Evolutionary conservation across 2,797 vertebrate genomes (phyloP), one percentile per base, ranked within the genome.

Genomic region (Gobio occitaniae): DNA sequence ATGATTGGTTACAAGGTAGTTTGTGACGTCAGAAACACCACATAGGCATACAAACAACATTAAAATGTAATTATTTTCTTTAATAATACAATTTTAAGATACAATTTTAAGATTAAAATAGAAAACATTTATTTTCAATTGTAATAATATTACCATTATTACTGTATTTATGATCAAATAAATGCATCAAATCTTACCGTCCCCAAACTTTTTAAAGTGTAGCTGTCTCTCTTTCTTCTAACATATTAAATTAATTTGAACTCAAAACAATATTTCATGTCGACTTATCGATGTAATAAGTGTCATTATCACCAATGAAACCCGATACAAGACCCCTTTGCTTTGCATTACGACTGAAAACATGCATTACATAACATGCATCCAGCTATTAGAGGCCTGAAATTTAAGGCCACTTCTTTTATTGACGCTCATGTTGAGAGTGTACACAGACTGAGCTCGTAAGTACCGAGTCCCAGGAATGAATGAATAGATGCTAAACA

Each of bases 401-500:
- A 65, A 66, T 54, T 72, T 56, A n/a, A 44, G 80, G 38, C 78
- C 38, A 36, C 32, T 52, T 76, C 63, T 50, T 83, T 76, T 41
- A 68, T 59, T 48, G 54, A 3, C 36, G 47, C 70, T 85, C 82
- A 41, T 88, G 85, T 88, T 85, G 86, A 81, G 47, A 80, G 82
- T 74, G 83, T 44, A 88, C 69, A 86, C 80, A 86, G 70, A 76
- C 74, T 85, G 83, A 84, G 86, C 79, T 80, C 65, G 84, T 89
- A 84, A 86, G 84, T 80, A 76, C 52, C 3, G 38, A 47, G 78
- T 54, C 75, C 15, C 19, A 36, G 8, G 6, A 2, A 21, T 44
- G 59, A 84, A 89, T 88, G 88, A 89, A 89, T 80, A 74, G 70
- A 38, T 70, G 66, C 65, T 86, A 85, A 87, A 88, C 80, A 86